A percentile compares a stretch with the other conserved stretches of the same genome.
Evolutionary conservation across 2,888 invertebrate genomes (phyloP).

Genomic region (Dryobota labecula): DNA sequence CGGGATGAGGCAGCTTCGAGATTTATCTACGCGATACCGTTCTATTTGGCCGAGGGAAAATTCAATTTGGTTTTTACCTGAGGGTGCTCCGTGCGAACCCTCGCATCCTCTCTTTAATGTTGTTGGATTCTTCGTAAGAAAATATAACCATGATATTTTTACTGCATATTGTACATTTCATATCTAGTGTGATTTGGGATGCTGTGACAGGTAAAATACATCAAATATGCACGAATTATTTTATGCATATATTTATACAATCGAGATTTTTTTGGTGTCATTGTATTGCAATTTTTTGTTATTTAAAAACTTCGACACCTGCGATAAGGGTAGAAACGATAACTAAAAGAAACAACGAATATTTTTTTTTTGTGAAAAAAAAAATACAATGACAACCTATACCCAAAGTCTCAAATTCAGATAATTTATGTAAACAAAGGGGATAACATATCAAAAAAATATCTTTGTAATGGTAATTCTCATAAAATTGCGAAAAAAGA

Average conservation of each 20-base stretch:
- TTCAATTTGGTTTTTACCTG: conserved; percentile 90
- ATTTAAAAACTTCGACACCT: not conserved
- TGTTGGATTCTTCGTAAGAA: conserved; percentile 79
- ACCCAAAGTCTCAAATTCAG: too few relatives aligned
- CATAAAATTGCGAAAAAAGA: too few relatives aligned
- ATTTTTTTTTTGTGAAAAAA: not conserved
- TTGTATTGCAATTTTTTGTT: too few relatives aligned
- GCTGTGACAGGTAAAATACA: conserved; percentile 43
- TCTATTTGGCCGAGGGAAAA: conserved; percentile 86
- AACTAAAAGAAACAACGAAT: not conserved
- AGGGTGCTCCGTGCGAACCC: conserved; percentile 84
- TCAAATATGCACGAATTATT: conserved; percentile 33
- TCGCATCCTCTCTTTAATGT: conserved; percentile 83
- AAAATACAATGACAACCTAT: too few relatives aligned
- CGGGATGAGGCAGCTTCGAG: conserved; percentile 84
- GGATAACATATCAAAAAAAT: too few relatives aligned
- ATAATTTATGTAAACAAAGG: too few relatives aligned
- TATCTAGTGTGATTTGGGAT: conserved; percentile 54
- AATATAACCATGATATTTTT: conserved; percentile 79
- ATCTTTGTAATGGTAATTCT: too few relatives aligned
- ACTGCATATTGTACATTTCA: conserved; percentile 74
- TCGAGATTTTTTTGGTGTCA: not conserved
- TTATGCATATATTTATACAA: conserved; percentile 33
- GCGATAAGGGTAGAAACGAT: not conserved
- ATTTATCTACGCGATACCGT: conserved; percentile 89